Conservation (phyloP, 2,888 invertebrate genomes). For the Serripes groenlandicus region DNA sequence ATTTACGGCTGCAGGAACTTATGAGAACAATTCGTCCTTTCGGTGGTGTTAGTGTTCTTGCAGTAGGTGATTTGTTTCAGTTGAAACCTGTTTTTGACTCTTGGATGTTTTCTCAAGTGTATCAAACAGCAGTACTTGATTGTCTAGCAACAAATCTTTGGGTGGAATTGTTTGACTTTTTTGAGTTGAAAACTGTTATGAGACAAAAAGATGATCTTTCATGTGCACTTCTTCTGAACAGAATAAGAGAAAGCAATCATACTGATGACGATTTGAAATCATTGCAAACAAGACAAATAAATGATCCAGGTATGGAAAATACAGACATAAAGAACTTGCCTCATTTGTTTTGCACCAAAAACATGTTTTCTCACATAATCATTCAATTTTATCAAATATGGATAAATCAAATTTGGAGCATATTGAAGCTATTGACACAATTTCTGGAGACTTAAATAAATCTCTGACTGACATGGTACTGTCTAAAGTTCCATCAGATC, state of each 20-base stretch:
- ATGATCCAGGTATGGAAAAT: too few relatives aligned
- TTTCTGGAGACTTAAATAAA: conserved; percentile 48
- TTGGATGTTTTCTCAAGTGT: conserved; percentile 13
- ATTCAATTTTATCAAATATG: conserved; percentile 4
- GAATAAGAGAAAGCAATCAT: conserved; percentile 54
- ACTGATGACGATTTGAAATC: conserved; percentile 32
- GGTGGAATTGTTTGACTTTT: conserved; percentile 8
- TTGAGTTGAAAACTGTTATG: conserved; percentile 50
- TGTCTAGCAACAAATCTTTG: conserved; percentile 5
- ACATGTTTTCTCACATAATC: conserved; percentile 34
- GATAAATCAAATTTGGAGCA: conserved; percentile 8
- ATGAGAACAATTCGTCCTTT: conserved; percentile 51
- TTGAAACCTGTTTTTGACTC: conserved; percentile 24
- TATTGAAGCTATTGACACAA: conserved; percentile 41
- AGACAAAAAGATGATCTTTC: conserved; percentile 60
- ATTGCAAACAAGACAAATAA: conserved; percentile 17
- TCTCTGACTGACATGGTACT: background rate
- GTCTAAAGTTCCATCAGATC: conserved; percentile 15
- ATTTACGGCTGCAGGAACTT: conserved; percentile 56
- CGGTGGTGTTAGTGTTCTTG: conserved; percentile 61
- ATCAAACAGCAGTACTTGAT: background rate
- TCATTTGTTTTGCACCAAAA: conserved; percentile 38
- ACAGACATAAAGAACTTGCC: too few relatives aligned
- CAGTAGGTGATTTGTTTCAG: conserved; percentile 44
- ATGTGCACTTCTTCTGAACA: conserved; percentile 60